Conservation (phyloP, 2,888 invertebrate genomes). For the Rhodophaea formosa region DNA sequence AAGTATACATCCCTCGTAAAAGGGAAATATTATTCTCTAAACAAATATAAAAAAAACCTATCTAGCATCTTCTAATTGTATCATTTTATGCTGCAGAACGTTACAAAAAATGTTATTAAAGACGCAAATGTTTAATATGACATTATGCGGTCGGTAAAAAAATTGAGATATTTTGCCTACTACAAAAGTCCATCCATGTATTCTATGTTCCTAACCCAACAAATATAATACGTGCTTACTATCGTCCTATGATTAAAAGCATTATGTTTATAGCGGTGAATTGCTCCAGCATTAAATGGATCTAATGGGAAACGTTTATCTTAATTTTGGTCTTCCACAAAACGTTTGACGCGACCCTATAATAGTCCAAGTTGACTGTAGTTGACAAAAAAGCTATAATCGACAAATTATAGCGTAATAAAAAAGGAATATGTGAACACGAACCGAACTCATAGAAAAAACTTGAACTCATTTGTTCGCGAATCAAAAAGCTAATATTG, state of each 20-base stretch:
- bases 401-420: slow-evolving; percentile 3
- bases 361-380: slow-evolving; percentile 38
- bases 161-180: not conserved
- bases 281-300: slow-evolving; percentile 69
- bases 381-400: slow-evolving; percentile 43
- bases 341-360: slow-evolving; percentile 69
- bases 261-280: slow-evolving; percentile 76
- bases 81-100: no score
- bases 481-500: slow-evolving; percentile 11
- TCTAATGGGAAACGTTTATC: slow-evolving; percentile 76
- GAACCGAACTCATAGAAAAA: not conserved
- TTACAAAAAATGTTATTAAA: no score
- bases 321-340: slow-evolving; percentile 70
- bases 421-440: not conserved
- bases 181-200: slow-evolving; percentile 25
- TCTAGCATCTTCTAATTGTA: no score
- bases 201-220: slow-evolving; percentile 41
- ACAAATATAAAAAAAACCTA: no score
- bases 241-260: slow-evolving; percentile 62
- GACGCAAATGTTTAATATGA: no score
- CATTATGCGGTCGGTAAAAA: not conserved
- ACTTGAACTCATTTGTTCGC: slow-evolving; percentile 6
- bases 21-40: no score
- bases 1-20: no score
- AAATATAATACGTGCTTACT: slow-evolving; percentile 52